Percentiles rank a stretch among this genome's conserved stretches.
phyloP scores from a whole-genome alignment of 2,113 vertebrate species.

The Malurus elegans region DNA sequence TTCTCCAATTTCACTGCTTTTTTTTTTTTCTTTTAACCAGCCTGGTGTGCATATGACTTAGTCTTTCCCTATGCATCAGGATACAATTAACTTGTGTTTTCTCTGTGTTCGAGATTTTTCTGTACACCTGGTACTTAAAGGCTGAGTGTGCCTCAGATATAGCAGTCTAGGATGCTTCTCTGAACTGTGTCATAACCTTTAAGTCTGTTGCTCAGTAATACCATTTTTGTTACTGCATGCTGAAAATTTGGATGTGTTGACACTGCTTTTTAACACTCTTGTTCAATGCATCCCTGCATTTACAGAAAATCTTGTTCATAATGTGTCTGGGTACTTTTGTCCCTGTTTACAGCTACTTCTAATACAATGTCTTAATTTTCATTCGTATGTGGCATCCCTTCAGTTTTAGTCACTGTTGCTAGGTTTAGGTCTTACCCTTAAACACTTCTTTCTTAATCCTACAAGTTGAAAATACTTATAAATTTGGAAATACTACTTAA shows the following conservation, averaged over 20 bases:
- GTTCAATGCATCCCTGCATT: background rate
- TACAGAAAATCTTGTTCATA: background rate
- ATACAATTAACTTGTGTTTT: background rate
- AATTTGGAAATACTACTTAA: background rate
- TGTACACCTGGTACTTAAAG: background rate
- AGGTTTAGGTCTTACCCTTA: background rate
- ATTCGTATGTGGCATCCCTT: background rate
- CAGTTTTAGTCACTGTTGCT: background rate
- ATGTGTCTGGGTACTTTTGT: background rate
- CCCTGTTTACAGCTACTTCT: background rate
- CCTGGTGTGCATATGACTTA: background rate
- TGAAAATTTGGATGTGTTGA: fast-evolving
- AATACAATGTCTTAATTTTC: background rate
- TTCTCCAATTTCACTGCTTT: background rate
- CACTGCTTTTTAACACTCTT: background rate
- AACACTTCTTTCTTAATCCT: background rate
- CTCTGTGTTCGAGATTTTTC: background rate
- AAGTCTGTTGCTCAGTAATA: background rate
- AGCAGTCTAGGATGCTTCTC: background rate
- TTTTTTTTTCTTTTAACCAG: background rate
- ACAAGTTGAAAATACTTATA: background rate
- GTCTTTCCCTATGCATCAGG: background rate
- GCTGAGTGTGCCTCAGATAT: background rate
- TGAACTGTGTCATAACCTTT: background rate
- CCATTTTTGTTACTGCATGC: background rate